Evolutionary conservation across 2,888 invertebrate species (phyloP).

Genomic region (Fragum sueziense): DNA sequence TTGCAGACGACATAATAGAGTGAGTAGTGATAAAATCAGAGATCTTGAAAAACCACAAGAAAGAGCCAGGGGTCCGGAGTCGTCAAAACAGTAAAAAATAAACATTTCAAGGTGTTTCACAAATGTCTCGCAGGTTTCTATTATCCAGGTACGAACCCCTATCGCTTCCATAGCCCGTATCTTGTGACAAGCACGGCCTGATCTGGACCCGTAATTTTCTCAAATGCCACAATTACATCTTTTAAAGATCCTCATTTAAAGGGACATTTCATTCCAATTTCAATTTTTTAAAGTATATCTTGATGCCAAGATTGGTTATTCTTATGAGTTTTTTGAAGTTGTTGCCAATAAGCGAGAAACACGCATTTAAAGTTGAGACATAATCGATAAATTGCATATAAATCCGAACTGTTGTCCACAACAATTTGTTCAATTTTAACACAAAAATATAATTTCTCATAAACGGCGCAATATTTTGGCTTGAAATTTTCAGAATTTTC

Average conservation of each 20-base stretch:
- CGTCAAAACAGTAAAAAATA: neutral
- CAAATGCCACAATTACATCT: no score
- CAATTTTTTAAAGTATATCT: no score
- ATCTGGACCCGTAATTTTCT: no score
- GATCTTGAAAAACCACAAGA: neutral
- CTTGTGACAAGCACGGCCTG: conserved; percentile 39
- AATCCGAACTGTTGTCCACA: neutral
- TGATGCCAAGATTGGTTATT: no score
- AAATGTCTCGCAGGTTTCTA: conserved; percentile 1
- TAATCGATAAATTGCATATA: neutral
- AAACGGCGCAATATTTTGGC: no score
- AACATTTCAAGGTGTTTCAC: neutral
- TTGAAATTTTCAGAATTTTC: no score
- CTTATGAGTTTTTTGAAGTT: neutral
- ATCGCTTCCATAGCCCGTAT: conserved; percentile 59
- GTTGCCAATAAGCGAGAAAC: neutral
- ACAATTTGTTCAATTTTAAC: no score
- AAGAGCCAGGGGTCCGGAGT: neutral
- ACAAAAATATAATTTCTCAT: no score
- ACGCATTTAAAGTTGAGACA: no score
- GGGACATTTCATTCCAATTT: no score
- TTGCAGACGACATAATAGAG: neutral
- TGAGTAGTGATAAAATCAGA: neutral
- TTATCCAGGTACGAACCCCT: conserved; percentile 12
- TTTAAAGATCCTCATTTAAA: neutral